Evolutionary conservation across 2,113 vertebrate species (phyloP).

Genomic region (Anthoscopus minutus): DNA sequence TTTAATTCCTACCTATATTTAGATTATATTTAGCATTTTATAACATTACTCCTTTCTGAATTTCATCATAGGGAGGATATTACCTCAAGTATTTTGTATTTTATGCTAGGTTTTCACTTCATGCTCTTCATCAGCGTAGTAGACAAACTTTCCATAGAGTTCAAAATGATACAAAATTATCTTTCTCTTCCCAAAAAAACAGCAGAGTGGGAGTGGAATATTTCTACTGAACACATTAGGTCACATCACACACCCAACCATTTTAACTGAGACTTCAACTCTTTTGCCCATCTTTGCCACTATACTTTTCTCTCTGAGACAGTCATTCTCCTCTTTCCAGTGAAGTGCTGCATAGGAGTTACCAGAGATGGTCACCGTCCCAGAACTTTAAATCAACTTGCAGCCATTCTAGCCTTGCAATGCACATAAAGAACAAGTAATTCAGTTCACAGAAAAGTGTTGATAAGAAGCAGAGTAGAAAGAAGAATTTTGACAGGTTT

Average conservation of each 20-base stretch:
- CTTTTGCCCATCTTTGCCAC: background rate
- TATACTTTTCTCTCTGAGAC: background rate
- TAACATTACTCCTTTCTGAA: background rate
- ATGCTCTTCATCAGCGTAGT: background rate
- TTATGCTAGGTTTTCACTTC: background rate
- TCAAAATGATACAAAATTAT: background rate
- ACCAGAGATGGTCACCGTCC: background rate
- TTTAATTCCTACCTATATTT: background rate
- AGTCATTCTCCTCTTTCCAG: background rate
- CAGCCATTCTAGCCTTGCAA: background rate
- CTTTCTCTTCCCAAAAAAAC: background rate
- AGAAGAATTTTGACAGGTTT: background rate
- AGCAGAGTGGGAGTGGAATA: rapidly evolving
- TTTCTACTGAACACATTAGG: background rate
- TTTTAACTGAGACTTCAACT: background rate
- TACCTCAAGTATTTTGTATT: background rate
- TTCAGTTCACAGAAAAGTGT: background rate
- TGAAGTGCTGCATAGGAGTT: background rate
- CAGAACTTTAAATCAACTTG: background rate
- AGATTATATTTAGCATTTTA: background rate
- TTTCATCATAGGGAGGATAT: background rate
- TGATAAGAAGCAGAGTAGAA: background rate
- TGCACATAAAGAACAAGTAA: background rate
- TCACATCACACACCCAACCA: background rate
- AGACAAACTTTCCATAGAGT: background rate